A percentile compares a stretch with the other conserved stretches of the same genome.
Evolutionary conservation across 2,797 vertebrate species (phyloP).

Genomic region (Rhodeus uyekii): DNA sequence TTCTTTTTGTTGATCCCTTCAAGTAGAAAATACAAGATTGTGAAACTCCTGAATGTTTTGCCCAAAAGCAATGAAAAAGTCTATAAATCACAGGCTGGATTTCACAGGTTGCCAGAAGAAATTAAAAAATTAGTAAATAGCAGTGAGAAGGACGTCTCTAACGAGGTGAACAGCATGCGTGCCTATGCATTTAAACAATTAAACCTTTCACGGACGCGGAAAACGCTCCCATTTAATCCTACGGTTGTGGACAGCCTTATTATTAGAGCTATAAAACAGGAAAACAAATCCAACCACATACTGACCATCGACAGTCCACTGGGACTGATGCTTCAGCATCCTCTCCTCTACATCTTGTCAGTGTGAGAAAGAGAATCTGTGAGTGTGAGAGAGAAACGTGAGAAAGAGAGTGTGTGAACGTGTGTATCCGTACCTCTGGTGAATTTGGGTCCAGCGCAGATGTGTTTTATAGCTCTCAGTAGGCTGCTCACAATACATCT

Average conservation of each 20-base stretch:
- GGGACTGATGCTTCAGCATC: conserved; percentile 32
- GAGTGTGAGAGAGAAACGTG: conserved; percentile 29
- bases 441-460: conserved; percentile 27
- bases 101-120: conserved; percentile 21
- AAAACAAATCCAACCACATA: not conserved
- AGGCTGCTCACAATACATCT: conserved; percentile 22
- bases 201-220: conserved; percentile 32
- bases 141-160: not conserved
- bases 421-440: conserved; percentile 9
- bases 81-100: conserved; percentile 21
- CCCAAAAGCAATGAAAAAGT: conserved; percentile 1
- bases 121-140: not conserved
- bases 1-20: not conserved
- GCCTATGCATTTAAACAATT: conserved; percentile 20
- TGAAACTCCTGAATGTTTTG: conserved; percentile 33
- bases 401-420: conserved; percentile 20
- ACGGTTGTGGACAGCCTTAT: not conserved
- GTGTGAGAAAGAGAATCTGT: conserved; percentile 25
- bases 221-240: conserved; percentile 22
- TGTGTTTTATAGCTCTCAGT: conserved; percentile 44
- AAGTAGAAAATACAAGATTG: conserved; percentile 19
- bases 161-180: conserved; percentile 12
- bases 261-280: not conserved
- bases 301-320: conserved; percentile 9
- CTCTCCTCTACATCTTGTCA: conserved; percentile 24